Evolutionary conservation across 2,888 invertebrate species (phyloP), one percentile per base, ranked within the genome.

Genomic region (Poecilobothrus nobilitatus): DNA sequence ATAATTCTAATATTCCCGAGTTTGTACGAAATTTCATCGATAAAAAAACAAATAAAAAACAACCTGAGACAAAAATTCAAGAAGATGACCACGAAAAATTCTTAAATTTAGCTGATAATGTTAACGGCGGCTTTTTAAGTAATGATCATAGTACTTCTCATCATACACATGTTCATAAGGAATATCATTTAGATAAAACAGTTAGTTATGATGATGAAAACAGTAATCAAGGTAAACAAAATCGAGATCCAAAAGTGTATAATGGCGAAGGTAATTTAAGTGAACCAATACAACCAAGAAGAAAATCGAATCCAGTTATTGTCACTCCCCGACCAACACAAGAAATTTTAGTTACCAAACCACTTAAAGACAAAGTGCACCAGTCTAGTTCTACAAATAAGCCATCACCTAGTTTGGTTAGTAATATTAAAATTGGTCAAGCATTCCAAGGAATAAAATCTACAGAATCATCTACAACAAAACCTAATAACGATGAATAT

Each of bases 61-160:
- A 63, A 63, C 5, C 21, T 4, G 15, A 63, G 9, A 10, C 9
- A 9, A 21, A 22, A 63, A 8, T 7, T 6, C 1, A 2, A 15
- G 63, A 63, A 21, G 22, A 15, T 20, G 12, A 65, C 20, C 63
- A 34, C 27, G 33, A 33, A 10, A 41, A 41, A 15, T 44, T 41
- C 9, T 27, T 44, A 8, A 44, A 66, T 33, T 70, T 70, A 27
- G 70, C 71, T 20, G 68, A 70, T 33, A 71, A 66, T 22, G 66
- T 72, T 53, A 72, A 72, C 63, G 66, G 68, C 2, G 70, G 65
- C 4, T 65, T 65, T 34, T 65, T 65, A 34, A n/a, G 20, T 37
- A 8, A 10, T 37, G 20, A 65, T 20, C 15, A 63, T 1, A 27
- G 18, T 18, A 15, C 1, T 33, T 12, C 18, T 18, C 18, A 18